Base-by-base conservation (phyloP, 1,140 invertebrate species). In the Pinna nobilis region DNA sequence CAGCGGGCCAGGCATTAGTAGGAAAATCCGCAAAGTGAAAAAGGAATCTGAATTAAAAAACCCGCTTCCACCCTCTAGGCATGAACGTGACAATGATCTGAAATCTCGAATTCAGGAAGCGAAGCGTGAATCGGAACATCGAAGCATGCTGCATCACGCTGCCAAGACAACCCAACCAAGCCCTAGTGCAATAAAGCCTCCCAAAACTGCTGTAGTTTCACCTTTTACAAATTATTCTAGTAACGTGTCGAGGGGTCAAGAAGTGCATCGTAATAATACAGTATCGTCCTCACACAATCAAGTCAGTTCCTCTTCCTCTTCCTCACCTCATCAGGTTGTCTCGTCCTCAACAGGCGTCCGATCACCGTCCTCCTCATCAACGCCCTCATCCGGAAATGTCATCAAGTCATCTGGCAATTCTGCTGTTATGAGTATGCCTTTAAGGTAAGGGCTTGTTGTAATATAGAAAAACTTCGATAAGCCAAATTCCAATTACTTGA, bases 1-100 rank as follows among this genome's bases (percentile, higher is more conserved):
- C 74, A 95, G 95, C 89, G 94, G 94, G 84, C 93, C 93, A 78
- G 94, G 95, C 89, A 95, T 96, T 82, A 94, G 96, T 30, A 81
- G 82, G 23, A 84, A 81, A 77, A 78, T 87, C 5, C 87, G 85
- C 78, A 96, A 96, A 89, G 91, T 93, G 82, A 93, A 90, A 55
- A 41, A 74, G 35, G 72, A 70, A 59, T 60, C 64, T 64, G 59
- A 68, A 39, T 50, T 73, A 55, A 71, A 53, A 63, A 63, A 63
- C 37, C 59, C 59, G 5, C 39, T 63, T 23, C 60, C 66, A 39
- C 51, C 55, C 5, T 59, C 74, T n/a, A 20, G 55, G 5, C 55
- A 59, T 20, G 55, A 59, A 33, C 15, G 55, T n/a, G 55, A 59
- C n/a, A 35, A 20, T 25, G 59, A 63, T 41, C 59, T 63, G 32